These are phyloP conservation scores for Trachops cirrhosus DNA, from an alignment of 2,797 vertebrate genomes.

Conservation along the genomic window DNA sequence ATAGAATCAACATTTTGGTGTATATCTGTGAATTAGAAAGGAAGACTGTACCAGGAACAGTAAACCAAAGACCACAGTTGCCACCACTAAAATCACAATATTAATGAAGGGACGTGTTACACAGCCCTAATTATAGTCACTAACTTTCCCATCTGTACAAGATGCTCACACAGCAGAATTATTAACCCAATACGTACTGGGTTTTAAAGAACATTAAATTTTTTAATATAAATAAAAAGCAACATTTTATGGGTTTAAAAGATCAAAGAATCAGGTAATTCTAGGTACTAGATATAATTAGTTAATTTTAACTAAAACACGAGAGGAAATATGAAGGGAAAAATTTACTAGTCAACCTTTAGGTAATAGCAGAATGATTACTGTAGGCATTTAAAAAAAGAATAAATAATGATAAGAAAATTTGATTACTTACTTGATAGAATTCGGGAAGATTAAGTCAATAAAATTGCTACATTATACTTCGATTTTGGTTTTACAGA, in stretches of 20 bases:
- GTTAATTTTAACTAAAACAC: conserved; percentile 51
- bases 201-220: conserved; percentile 38
- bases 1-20: neutral
- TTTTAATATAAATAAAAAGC: conserved; percentile 46
- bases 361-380: conserved; percentile 44
- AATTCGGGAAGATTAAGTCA: conserved; percentile 73
- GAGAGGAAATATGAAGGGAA: conserved; percentile 52
- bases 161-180: neutral
- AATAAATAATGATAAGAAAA: conserved; percentile 73
- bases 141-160: neutral
- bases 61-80: neutral
- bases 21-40: neutral
- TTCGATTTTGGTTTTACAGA: conserved; percentile 73
- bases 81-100: neutral
- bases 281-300: conserved; percentile 45
- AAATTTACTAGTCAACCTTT: conserved; percentile 61
- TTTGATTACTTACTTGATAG: conserved; percentile 71
- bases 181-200: neutral
- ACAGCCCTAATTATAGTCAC: neutral
- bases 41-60: neutral
- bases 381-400: conserved; percentile 54
- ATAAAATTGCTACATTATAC: conserved; percentile 64
- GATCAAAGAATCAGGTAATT: conserved; percentile 39
- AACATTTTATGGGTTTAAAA: conserved; percentile 29
- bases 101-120: neutral